Conservation (phyloP, 2,113 vertebrate species). For the Sporophila hypoxantha region DNA sequence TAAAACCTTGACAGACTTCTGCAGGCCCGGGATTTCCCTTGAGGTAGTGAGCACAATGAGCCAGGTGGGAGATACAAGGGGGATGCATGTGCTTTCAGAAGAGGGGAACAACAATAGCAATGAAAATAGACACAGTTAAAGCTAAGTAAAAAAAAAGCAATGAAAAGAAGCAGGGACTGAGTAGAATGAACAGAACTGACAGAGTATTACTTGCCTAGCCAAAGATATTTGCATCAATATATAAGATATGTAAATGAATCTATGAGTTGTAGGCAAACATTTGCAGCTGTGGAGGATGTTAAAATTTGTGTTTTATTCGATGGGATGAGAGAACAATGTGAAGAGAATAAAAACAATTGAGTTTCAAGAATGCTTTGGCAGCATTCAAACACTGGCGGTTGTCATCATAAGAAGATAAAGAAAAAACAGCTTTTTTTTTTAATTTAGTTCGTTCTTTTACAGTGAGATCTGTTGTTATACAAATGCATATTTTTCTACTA, state of each 20-base stretch:
- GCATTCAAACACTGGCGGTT: neutral
- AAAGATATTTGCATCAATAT: constrained; percentile 41
- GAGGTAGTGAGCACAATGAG: neutral
- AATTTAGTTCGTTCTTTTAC: neutral
- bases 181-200: neutral
- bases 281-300: constrained; percentile 27
- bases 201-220: neutral
- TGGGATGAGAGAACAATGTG: constrained; percentile 13
- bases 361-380: constrained; percentile 37
- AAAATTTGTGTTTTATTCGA: constrained; percentile 12
- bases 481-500: constrained; percentile 12
- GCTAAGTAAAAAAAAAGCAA: neutral
- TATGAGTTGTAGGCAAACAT: neutral
- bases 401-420: neutral
- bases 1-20: neutral
- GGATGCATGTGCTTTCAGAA: neutral
- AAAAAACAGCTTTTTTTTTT: neutral
- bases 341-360: constrained; percentile 30
- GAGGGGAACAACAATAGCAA: neutral
- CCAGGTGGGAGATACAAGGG: neutral
- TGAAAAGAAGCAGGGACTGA: neutral
- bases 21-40: neutral
- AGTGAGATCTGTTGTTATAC: neutral
- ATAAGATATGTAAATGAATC: constrained; percentile 44
- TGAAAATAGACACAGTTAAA: neutral